These are phyloP conservation scores for Halesus radiatus DNA, from an alignment of 1,140 invertebrate species.

Conservation along the genomic window DNA sequence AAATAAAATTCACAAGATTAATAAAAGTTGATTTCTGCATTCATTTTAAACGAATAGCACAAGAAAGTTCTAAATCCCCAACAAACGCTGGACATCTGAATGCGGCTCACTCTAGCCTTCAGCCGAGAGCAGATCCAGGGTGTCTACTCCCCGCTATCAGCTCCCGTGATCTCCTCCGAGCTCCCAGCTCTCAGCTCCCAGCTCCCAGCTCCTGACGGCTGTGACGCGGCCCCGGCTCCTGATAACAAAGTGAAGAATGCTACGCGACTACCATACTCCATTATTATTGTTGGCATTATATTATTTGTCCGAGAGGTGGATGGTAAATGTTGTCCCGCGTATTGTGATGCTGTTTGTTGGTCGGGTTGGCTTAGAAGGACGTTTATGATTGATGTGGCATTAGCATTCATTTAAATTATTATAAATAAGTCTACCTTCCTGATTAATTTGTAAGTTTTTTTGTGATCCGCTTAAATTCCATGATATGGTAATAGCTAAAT, in stretches of 20 bases:
- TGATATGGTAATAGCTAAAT: no score
- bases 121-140: neutral
- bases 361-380: neutral
- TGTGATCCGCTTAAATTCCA: no score
- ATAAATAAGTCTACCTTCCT: no score
- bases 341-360: no score
- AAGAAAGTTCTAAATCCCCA: constrained; percentile 15
- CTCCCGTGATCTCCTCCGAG: neutral
- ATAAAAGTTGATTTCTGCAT: no score
- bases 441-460: no score
- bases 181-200: neutral
- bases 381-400: neutral
- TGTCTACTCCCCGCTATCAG: neutral
- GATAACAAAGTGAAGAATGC: constrained; percentile 53
- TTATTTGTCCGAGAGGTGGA: constrained; percentile 42
- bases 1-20: no score
- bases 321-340: constrained; percentile 8
- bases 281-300: neutral
- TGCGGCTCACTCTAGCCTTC: constrained; percentile 5
- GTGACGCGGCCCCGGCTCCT: neutral
- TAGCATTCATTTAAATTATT: neutral
- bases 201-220: neutral
- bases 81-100: constrained; percentile 36
- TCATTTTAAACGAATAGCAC: neutral
- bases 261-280: no score